Base-by-base conservation (phyloP, 2,113 vertebrate genomes). In the Platysternon megacephalum region DNA sequence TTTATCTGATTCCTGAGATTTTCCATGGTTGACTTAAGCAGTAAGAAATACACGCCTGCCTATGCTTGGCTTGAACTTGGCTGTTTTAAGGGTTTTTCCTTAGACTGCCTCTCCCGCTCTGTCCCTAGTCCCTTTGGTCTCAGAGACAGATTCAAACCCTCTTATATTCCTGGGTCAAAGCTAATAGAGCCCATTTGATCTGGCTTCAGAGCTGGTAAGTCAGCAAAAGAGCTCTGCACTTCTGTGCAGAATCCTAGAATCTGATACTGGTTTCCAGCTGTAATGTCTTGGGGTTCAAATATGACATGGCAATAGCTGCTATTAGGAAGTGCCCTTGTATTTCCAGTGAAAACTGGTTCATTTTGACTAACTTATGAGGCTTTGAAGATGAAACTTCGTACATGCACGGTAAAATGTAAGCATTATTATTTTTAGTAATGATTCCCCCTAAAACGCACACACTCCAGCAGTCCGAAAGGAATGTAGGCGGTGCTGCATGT, bases 341-440 rank as follows among this genome's bases (percentile, higher is more conserved):
- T 89, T 76, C 81, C 76, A 79, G 86, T 53, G 68, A 46, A 79
- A 89, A 79, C 1, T 22, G 58, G 17, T 89, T 79, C 3, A 0
- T 74, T 83, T 53, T 85, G 86, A 91, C 84, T 93, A 91, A 94
- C 89, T 85, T 85, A 96, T 74, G 86, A 89, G 39, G 84, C 79
- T 87, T 19, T 26, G 84, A 51, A 96, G 96, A 97, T 97, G 93
- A 97, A 97, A 97, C 94, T 96, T 97, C 88, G 79, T 58, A 82
- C 88, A 82, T n/a, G 92, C 85, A 11, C 81, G 86, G 94, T 58
- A 92, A 78, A 8, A 3, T 86, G 94, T 92, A 0, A 0, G 85
- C 78, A 82, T 76, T 0, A 4, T 28, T 96, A 95, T 96, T 97
- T 97, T 97, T 97, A 97, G 96, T 39, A 95, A 85, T 11, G 0